A percentile compares a stretch with the other conserved stretches of the same genome.
phyloP scores from a whole-genome alignment of 2,113 vertebrate species.

The Brienomyrus longianalis region DNA sequence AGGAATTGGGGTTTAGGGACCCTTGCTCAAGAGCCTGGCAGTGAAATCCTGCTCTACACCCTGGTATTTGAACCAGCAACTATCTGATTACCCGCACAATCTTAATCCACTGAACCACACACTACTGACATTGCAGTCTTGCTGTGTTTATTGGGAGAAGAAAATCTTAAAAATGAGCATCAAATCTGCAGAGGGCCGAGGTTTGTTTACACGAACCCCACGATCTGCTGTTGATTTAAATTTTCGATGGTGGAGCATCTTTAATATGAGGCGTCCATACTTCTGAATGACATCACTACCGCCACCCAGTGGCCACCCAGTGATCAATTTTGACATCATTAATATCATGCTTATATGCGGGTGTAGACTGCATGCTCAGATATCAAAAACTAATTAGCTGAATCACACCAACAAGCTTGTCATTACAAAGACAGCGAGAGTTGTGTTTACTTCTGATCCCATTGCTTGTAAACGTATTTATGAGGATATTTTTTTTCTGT shows the following conservation, averaged over 20 bases:
- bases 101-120: too few species aligned
- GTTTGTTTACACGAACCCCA: neutral
- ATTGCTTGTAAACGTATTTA: slow-evolving; percentile 13
- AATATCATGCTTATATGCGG: neutral
- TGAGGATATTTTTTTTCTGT: neutral
- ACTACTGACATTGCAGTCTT: neutral
- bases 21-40: neutral
- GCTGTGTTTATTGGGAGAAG: neutral
- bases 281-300: neutral
- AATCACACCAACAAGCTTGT: neutral
- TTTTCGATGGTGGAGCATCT: neutral
- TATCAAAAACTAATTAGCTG: slow-evolving; percentile 11
- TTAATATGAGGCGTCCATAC: neutral
- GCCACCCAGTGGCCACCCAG: neutral
- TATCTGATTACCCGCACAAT: too few species aligned
- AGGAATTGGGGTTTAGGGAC: neutral
- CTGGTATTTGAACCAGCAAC: too few species aligned
- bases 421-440: neutral
- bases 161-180: neutral
- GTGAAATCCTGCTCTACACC: neutral
- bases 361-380: neutral
- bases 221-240: neutral
- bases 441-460: neutral
- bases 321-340: neutral
- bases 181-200: neutral